Percentiles rank a stretch among this genome's conserved stretches.
These are phyloP conservation scores for Sphecodes monilicornis DNA, from an alignment of 2,888 invertebrate genomes.

Conservation along the genomic window DNA sequence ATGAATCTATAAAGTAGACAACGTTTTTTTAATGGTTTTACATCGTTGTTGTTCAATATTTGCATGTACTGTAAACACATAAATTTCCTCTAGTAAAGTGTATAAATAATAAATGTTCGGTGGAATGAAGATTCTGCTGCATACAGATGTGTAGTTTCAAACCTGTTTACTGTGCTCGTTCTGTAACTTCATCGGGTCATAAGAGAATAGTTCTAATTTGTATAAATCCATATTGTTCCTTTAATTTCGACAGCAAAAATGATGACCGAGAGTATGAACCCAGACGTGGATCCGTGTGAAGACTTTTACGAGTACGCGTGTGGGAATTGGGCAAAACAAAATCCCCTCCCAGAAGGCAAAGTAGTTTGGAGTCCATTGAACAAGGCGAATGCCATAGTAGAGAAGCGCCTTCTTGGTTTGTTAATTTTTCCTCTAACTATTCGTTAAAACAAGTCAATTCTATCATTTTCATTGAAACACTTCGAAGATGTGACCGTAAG, in stretches of 20 bases:
- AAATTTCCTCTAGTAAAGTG: not conserved
- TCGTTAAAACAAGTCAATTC: not conserved
- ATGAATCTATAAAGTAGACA: too few species aligned
- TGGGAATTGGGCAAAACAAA: slow-evolving; percentile 63
- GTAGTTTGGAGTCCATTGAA: slow-evolving; percentile 58
- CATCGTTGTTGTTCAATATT: too few species aligned
- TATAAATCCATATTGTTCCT: not conserved
- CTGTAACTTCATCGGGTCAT: not conserved
- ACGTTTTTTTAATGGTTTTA: too few species aligned
- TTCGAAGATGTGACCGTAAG: not conserved
- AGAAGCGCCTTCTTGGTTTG: slow-evolving; percentile 41
- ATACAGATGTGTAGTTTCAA: not conserved
- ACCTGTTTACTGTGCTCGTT: not conserved
- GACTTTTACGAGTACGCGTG: slow-evolving; percentile 74
- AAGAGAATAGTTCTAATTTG: not conserved
- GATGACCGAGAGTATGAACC: slow-evolving; percentile 59
- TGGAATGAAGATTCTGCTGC: not conserved
- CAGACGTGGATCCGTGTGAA: slow-evolving; percentile 70
- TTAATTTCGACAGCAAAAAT: slow-evolving; percentile 32
- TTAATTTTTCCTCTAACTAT: not conserved
- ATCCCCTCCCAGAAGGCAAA: slow-evolving; percentile 63
- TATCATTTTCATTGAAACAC: not conserved
- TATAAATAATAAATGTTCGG: not conserved
- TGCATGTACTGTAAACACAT: too few species aligned
- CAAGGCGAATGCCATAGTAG: slow-evolving; percentile 8